Percentiles rank a stretch among this genome's conserved stretches.
These are phyloP conservation scores for Caenorhabditis becei DNA, from an alignment of 2,888 invertebrate species.

Conservation along the genomic window DNA sequence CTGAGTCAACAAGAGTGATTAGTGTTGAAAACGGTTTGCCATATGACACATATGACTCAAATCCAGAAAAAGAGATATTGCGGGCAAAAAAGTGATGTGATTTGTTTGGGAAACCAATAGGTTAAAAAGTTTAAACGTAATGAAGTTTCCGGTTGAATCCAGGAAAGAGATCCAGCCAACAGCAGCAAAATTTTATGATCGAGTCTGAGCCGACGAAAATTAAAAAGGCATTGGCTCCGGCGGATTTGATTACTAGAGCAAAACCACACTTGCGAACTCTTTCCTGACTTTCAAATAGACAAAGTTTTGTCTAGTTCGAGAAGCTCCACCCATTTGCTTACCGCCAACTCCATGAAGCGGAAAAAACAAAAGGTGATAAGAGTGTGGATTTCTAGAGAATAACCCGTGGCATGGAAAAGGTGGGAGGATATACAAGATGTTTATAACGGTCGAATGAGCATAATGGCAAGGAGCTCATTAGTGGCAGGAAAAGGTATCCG, in stretches of 20 bases:
- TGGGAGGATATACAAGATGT: slow-evolving; percentile 36
- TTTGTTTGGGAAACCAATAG: neutral
- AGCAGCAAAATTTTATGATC: slow-evolving; percentile 21
- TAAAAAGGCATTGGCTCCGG: slow-evolving; percentile 34
- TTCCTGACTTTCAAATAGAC: slow-evolving; percentile 21
- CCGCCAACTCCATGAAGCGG: neutral
- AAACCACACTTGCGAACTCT: slow-evolving; percentile 38
- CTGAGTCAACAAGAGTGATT: too few species aligned
- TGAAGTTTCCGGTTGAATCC: slow-evolving; percentile 16
- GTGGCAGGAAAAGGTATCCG: slow-evolving; percentile 43
- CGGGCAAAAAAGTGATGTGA: neutral
- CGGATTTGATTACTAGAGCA: slow-evolving; percentile 41
- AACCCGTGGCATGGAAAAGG: slow-evolving; percentile 28
- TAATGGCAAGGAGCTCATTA: slow-evolving; percentile 50
- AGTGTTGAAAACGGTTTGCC: too few species aligned
- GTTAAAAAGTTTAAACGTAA: slow-evolving; percentile 1
- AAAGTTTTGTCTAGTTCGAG: slow-evolving; percentile 14
- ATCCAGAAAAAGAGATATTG: too few species aligned
- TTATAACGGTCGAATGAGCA: slow-evolving; percentile 53
- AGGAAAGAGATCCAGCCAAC: slow-evolving; percentile 30
- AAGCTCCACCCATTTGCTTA: too few species aligned
- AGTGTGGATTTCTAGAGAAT: slow-evolving; percentile 17
- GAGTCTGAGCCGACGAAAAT: slow-evolving; percentile 28
- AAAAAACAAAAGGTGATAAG: neutral
- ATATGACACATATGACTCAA: too few species aligned